Percentiles rank a stretch among this genome's conserved stretches.
Evolutionary conservation across 2,113 vertebrate genomes (phyloP).

Genomic region (Mesitornis unicolor): DNA sequence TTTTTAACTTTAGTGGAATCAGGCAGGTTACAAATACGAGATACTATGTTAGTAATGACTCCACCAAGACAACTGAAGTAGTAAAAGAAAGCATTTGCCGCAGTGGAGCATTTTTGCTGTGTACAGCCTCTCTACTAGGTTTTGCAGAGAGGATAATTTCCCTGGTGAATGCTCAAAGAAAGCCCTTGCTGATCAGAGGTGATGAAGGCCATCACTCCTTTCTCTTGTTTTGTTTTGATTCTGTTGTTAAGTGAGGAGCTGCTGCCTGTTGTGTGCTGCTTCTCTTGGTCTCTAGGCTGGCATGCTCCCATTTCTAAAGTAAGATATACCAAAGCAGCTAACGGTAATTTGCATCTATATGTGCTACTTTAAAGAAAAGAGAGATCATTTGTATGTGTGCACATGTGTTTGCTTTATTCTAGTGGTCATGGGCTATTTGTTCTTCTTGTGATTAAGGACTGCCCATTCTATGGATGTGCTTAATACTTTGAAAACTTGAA

Average conservation of each 20-base stretch:
- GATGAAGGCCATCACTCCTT: background rate
- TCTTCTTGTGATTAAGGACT: background rate
- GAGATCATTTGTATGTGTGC: background rate
- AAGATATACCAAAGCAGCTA: background rate
- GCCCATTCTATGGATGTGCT: slow-evolving; percentile 30
- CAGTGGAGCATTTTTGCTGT: background rate
- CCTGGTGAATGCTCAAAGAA: background rate
- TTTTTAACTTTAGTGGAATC: background rate
- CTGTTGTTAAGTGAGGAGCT: background rate
- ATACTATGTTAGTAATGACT: background rate
- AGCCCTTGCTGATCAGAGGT: background rate
- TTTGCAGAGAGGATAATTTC: background rate
- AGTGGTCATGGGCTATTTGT: slow-evolving; percentile 20
- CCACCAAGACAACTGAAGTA: background rate
- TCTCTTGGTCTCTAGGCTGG: background rate
- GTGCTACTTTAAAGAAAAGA: slow-evolving; percentile 27
- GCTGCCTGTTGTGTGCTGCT: background rate
- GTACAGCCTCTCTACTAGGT: background rate
- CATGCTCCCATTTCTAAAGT: background rate
- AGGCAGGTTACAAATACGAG: background rate
- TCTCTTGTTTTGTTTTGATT: slow-evolving; percentile 16
- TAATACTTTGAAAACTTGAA: slow-evolving; percentile 60
- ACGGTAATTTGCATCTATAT: slow-evolving; percentile 22
- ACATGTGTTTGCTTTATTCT: slow-evolving; percentile 31
- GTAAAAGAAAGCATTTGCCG: background rate